phyloP scores from a whole-genome alignment of 1,140 invertebrate genomes.

The Drosophila pseudoananassae region DNA sequence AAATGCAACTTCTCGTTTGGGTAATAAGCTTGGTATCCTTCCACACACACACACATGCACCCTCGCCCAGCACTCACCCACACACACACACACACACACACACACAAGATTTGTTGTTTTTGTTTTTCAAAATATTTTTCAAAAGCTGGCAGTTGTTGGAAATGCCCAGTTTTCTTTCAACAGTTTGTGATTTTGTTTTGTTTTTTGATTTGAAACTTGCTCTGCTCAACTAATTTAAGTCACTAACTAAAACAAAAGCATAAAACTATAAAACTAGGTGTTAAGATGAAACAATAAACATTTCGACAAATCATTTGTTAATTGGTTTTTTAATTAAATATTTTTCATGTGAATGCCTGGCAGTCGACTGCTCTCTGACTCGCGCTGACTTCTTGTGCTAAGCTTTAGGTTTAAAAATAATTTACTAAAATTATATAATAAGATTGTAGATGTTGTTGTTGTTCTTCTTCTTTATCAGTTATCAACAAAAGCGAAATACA shows the following conservation, averaged over 20 bases:
- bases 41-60: slow-evolving; percentile 23
- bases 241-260: slow-evolving; percentile 3
- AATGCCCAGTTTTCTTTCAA: slow-evolving; percentile 8
- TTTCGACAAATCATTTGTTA: slow-evolving; percentile 22
- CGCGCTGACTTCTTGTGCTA: slow-evolving; percentile 41
- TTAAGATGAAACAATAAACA: slow-evolving; percentile 35
- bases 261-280: slow-evolving; percentile 26
- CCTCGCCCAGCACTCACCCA: slow-evolving; percentile 5
- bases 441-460: slow-evolving; percentile 36
- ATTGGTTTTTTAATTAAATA: slow-evolving; percentile 28
- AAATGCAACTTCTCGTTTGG: slow-evolving; percentile 57
- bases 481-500: slow-evolving; percentile 31
- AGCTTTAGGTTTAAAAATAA: slow-evolving; percentile 58
- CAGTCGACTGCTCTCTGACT: slow-evolving; percentile 7
- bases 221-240: slow-evolving; percentile 15
- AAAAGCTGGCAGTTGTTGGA: slow-evolving; percentile 19
- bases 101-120: not conserved
- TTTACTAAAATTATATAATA: slow-evolving; percentile 74
- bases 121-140: slow-evolving; percentile 14
- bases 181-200: not conserved
- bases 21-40: slow-evolving; percentile 19
- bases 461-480: slow-evolving; percentile 22
- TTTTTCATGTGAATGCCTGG: slow-evolving; percentile 23
- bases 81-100: slow-evolving; percentile 8
- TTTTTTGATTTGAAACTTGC: slow-evolving; percentile 6